phyloP scores from a whole-genome alignment of 2,888 invertebrate species.

The Harmothoe impar region DNA sequence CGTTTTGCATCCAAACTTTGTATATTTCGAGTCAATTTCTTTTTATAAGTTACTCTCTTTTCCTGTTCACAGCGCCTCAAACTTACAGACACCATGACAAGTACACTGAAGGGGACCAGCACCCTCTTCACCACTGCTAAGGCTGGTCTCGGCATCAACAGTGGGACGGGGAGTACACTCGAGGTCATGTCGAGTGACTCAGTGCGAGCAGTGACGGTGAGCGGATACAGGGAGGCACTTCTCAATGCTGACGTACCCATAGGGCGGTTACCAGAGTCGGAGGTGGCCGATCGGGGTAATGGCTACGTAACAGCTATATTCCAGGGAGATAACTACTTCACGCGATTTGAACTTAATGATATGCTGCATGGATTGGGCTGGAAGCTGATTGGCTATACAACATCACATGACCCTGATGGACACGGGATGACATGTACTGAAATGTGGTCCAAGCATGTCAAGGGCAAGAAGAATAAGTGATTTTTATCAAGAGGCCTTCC shows the following conservation, averaged over 20 bases:
- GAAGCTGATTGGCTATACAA: conserved; percentile 39
- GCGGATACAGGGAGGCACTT: conserved; percentile 38
- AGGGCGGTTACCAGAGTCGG: neutral
- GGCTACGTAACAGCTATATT: conserved; percentile 49
- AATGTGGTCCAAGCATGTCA: conserved; percentile 42
- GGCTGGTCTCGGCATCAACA: conserved; percentile 49
- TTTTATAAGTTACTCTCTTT: too few relatives aligned
- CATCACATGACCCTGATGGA: neutral
- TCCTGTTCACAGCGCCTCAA: neutral
- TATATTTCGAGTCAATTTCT: too few relatives aligned
- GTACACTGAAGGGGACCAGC: conserved; percentile 49
- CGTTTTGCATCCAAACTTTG: too few relatives aligned
- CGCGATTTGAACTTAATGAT: conserved; percentile 49
- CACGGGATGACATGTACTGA: neutral
- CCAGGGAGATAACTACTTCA: conserved; percentile 44
- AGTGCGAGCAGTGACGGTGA: neutral
- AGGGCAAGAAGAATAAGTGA: conserved; percentile 15
- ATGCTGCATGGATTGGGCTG: conserved; percentile 49
- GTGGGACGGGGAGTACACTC: conserved; percentile 36
- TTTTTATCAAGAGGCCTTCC: too few relatives aligned
- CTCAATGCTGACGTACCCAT: neutral
- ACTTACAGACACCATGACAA: neutral
- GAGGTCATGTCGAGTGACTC: conserved; percentile 53
- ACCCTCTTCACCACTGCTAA: conserved; percentile 55
- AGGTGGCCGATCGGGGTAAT: conserved; percentile 24